Evolutionary conservation across 2,888 invertebrate species (phyloP).

Genomic region (Lasius platythorax): DNA sequence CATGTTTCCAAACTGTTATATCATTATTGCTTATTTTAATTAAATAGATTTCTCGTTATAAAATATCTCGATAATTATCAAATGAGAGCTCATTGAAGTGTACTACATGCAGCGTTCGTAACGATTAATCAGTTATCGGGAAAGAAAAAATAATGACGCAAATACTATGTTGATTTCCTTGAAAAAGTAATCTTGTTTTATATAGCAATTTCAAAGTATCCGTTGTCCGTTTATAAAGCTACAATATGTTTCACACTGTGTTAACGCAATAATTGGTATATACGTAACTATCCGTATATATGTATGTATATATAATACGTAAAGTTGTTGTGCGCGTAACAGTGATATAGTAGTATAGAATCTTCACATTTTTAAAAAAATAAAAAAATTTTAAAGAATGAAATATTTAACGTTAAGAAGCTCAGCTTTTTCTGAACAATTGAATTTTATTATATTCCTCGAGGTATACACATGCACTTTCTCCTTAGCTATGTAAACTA

Average conservation of each 20-base stretch:
- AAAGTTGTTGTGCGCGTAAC: not conserved
- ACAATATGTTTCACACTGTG: constrained; percentile 12
- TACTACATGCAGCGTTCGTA: not conserved
- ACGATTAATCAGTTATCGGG: not conserved
- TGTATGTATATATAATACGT: not conserved
- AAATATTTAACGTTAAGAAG: not conserved
- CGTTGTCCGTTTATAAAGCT: not conserved
- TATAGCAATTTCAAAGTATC: not conserved
- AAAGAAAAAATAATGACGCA: not conserved
- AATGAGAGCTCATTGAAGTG: not conserved
- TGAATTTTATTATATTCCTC: not conserved
- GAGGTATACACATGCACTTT: not conserved
- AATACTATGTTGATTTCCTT: constrained; percentile 20
- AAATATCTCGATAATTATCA: not conserved
- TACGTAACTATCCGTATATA: not conserved
- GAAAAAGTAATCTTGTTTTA: constrained; percentile 4
- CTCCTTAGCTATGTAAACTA: not conserved
- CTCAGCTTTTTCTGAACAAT: not conserved
- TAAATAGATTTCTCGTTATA: not conserved
- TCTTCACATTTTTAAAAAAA: not conserved
- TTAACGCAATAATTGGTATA: not conserved
- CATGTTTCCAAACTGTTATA: not conserved
- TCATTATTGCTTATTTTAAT: not conserved
- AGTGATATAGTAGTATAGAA: not conserved
- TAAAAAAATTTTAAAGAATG: not conserved